Evolutionary conservation across 2,113 vertebrate genomes (phyloP), one percentile per base, ranked within the genome.

Genomic region (Polypterus senegalus): DNA sequence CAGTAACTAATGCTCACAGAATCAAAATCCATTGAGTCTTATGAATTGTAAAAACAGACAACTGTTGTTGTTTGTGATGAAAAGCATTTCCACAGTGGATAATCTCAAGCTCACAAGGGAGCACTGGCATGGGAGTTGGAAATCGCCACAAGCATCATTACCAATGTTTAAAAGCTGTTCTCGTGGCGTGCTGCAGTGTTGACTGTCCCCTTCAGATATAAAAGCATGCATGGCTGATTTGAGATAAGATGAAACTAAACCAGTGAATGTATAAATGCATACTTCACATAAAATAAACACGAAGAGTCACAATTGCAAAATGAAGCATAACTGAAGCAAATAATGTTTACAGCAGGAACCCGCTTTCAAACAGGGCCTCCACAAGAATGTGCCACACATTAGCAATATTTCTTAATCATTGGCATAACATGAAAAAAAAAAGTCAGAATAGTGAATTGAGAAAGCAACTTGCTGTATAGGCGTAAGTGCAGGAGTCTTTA

Each of bases 81-180:
- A 58, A 58, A 27, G 56, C 44, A 58, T 58, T 5, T 45, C 56
- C 56, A 45, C 27, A 6, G 56, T 7, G 56, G 56, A 58, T 58
- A 58, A 58, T 58, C 56, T 27, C n/a, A 8, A 58, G 46, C 56
- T 58, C 56, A 58, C 11, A 58, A 27, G 56, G 56, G 56, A 58
- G 9, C 56, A 58, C 8, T 58, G 56, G 43, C 27, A 27, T n/a
- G 4, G 43, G 56, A 58, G 43, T 58, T 58, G 44, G 9, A 45
- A 58, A 58, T 58, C 8, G 43, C 43, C 56, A 58, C 43, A 58
- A 58, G 56, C 56, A 43, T 58, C 56, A 58, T 58, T 58, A 58
- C n/a, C 5, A 43, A 6, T 45, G n/a, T 58, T 58, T 7, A 58
- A 4, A 7, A 11, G 7, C 5, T 43, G 54, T 45, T 58, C 11